Evolutionary conservation across 2,888 invertebrate genomes (phyloP).

Genomic region (Ganaspis brasiliensis): DNA sequence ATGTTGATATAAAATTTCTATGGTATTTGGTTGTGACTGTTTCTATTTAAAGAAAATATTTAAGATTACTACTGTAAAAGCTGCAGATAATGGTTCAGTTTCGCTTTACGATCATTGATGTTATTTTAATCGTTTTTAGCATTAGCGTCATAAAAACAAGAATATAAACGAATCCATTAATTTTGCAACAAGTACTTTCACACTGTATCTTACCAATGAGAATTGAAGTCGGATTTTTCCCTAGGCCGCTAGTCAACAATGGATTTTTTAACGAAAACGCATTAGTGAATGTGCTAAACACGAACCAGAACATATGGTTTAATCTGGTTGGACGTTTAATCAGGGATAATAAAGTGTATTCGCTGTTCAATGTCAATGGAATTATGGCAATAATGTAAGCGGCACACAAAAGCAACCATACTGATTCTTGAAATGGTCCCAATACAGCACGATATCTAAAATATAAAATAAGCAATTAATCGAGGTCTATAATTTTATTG

Average conservation of each 20-base stretch:
- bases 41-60: too few species aligned
- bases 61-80: too few species aligned
- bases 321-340: constrained; percentile 87
- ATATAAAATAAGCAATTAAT: neutral
- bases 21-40: too few species aligned
- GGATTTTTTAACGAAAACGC: constrained; percentile 83
- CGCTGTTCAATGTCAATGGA: constrained; percentile 87
- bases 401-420: constrained; percentile 88
- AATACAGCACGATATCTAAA: constrained; percentile 90
- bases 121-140: constrained; percentile 22
- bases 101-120: too few species aligned
- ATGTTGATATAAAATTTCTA: too few species aligned
- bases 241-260: constrained; percentile 85
- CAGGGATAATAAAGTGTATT: constrained; percentile 86
- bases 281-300: constrained; percentile 92
- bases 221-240: constrained; percentile 86
- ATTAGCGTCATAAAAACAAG: constrained; percentile 20
- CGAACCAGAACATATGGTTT: constrained; percentile 94
- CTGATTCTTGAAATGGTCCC: constrained; percentile 91
- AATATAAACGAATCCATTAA: constrained; percentile 60
- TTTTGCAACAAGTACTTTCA: constrained; percentile 55
- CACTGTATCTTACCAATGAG: constrained; percentile 84
- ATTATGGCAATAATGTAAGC: constrained; percentile 89
- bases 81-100: too few species aligned
- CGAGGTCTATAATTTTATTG: constrained; percentile 22